Conservation (phyloP, 1,140 invertebrate genomes). For the Temnothorax curvispinosus region DNA sequence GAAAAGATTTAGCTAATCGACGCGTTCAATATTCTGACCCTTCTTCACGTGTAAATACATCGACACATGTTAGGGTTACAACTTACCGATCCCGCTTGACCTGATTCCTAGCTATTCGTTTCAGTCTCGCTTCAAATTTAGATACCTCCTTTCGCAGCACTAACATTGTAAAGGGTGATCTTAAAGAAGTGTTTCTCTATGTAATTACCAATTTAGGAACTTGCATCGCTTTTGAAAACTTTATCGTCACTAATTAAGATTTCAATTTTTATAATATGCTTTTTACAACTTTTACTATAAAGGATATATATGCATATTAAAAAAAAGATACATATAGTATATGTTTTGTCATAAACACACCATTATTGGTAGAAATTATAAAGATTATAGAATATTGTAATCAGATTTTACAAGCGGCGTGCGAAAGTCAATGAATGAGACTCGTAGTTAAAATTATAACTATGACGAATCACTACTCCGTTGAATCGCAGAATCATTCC, state of each 20-base stretch:
- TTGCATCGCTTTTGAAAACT: not conserved
- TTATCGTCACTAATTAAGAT: not conserved
- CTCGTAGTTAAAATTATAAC: slow-evolving; percentile 65
- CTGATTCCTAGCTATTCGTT: slow-evolving; percentile 75
- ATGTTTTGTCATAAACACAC: not conserved
- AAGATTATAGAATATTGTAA: not conserved
- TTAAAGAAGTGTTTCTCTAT: not conserved
- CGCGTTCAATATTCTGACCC: not conserved
- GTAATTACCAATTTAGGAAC: not conserved
- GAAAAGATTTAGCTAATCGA: not conserved
- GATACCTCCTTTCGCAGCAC: slow-evolving; percentile 73
- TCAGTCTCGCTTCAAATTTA: slow-evolving; percentile 80
- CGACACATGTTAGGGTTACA: slow-evolving; percentile 59
- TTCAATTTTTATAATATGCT: not conserved
- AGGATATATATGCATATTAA: not conserved
- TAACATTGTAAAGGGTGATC: slow-evolving; percentile 57
- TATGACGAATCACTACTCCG: slow-evolving; percentile 55
- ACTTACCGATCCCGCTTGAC: slow-evolving; percentile 76
- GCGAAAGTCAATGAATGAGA: slow-evolving; percentile 66
- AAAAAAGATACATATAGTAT: not conserved
- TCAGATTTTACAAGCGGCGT: slow-evolving; percentile 1
- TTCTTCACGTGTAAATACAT: not conserved
- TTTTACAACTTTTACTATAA: not conserved
- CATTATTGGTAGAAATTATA: not conserved
- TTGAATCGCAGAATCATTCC: slow-evolving; percentile 21